Evolutionary conservation across 2,888 invertebrate species (phyloP).

Genomic region (Leptodirus hochenwartii): DNA sequence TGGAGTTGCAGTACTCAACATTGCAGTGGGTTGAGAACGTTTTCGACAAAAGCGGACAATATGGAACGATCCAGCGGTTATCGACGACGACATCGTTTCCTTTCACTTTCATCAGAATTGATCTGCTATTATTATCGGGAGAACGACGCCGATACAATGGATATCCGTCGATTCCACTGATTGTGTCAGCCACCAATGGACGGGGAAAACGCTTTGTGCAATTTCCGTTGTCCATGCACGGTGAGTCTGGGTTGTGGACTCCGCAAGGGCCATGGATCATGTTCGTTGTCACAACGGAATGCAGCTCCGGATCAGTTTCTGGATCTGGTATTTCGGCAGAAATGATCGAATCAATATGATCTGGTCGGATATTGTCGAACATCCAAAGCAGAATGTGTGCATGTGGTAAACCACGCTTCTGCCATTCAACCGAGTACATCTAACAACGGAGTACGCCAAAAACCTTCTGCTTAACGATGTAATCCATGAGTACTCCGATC

Average conservation of each 20-base stretch:
- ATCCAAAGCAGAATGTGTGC: slow-evolving; percentile 19
- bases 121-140: slow-evolving; percentile 14
- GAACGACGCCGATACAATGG: slow-evolving; percentile 17
- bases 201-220: slow-evolving; percentile 18
- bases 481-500: slow-evolving; percentile 13
- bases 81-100: slow-evolving; percentile 14
- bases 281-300: slow-evolving; percentile 16
- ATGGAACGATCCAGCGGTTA: slow-evolving; percentile 22
- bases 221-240: slow-evolving; percentile 24
- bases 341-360: slow-evolving; percentile 19
- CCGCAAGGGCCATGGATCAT: slow-evolving; percentile 28
- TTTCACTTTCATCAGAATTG: slow-evolving; percentile 13
- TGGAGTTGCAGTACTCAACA: slow-evolving; percentile 22
- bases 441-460: slow-evolving; percentile 16
- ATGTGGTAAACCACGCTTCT: slow-evolving; percentile 18
- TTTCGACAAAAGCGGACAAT: slow-evolving; percentile 16
- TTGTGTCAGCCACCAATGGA: slow-evolving; percentile 9
- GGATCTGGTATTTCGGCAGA: slow-evolving; percentile 20
- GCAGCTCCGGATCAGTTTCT: slow-evolving; percentile 15
- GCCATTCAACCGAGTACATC: slow-evolving; percentile 19
- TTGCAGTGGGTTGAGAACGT: slow-evolving; percentile 19
- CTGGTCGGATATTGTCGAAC: slow-evolving; percentile 15
- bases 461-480: slow-evolving; percentile 13
- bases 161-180: slow-evolving; percentile 16
- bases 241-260: slow-evolving; percentile 17